Percentiles rank a stretch among this genome's conserved stretches.
phyloP scores from a whole-genome alignment of 2,797 vertebrate genomes.

The Sitta carolinensis region DNA sequence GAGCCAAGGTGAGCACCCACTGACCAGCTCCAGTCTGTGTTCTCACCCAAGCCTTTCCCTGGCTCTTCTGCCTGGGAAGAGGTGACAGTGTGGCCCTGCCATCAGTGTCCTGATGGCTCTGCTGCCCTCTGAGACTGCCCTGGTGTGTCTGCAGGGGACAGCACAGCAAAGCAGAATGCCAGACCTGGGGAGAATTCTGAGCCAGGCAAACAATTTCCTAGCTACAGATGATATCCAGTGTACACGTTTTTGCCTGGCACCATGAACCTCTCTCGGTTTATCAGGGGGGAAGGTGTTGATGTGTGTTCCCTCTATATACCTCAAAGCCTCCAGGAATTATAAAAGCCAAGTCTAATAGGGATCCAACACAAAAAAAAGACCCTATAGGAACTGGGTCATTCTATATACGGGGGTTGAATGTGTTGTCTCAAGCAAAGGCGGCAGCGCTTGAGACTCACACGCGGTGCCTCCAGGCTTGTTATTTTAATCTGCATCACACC shows the following conservation, averaged over 20 bases:
- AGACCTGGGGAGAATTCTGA: neutral
- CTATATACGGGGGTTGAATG: neutral
- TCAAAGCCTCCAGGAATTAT: neutral
- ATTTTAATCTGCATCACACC: conserved; percentile 39
- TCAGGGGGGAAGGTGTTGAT: neutral
- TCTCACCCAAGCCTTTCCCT: neutral
- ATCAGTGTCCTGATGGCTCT: neutral
- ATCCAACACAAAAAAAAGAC: neutral
- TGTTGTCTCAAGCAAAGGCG: conserved; percentile 19
- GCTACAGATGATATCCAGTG: neutral
- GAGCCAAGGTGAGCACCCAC: neutral
- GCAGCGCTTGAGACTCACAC: neutral
- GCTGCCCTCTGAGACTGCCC: neutral
- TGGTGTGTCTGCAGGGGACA: neutral
- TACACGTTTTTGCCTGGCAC: neutral
- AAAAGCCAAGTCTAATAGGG: neutral
- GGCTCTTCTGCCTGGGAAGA: neutral
- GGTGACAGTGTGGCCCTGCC: neutral
- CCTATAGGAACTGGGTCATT: neutral
- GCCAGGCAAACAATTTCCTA: neutral
- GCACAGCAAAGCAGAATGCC: neutral
- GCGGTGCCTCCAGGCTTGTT: neutral
- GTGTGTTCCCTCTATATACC: neutral
- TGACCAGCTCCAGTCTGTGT: neutral
- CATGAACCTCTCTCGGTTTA: neutral